These are phyloP conservation scores for Pardosa pseudoannulata DNA, from an alignment of 2,888 invertebrate genomes.

Conservation along the genomic window DNA sequence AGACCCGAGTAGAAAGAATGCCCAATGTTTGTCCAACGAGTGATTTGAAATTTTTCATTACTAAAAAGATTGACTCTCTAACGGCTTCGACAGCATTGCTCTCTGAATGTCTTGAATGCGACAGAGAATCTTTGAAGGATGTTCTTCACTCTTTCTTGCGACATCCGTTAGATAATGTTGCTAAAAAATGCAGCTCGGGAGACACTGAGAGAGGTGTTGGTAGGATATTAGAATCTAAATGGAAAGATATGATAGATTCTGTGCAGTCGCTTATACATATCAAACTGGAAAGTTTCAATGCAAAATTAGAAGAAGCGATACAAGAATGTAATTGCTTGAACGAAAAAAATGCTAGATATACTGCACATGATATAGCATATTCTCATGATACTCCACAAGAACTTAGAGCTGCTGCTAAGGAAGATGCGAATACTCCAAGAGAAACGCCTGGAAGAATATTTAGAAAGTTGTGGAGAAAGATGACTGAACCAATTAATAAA, in stretches of 20 bases:
- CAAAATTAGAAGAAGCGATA: conserved; percentile 27
- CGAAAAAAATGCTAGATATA: conserved; percentile 9
- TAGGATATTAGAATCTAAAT: conserved; percentile 51
- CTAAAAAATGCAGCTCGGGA: conserved; percentile 42
- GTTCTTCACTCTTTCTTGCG: conserved; percentile 43
- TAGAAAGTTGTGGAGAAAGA: conserved; percentile 69
- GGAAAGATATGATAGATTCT: conserved; percentile 44
- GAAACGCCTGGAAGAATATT: conserved; percentile 69
- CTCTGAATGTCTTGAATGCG: conserved; percentile 64
- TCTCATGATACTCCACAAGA: conserved; percentile 55
- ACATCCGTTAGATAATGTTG: conserved; percentile 56
- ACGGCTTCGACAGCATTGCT: conserved; percentile 50
- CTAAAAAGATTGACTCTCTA: conserved; percentile 57
- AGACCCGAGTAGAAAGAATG: conserved; percentile 52
- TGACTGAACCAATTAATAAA: conserved; percentile 70
- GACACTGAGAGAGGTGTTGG: conserved; percentile 44
- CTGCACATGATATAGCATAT: conserved; percentile 54
- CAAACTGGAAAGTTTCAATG: conserved; percentile 42
- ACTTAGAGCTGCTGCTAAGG: conserved; percentile 30
- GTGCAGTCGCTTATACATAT: conserved; percentile 42
- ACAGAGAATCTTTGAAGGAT: conserved; percentile 56
- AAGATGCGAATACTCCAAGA: conserved; percentile 25
- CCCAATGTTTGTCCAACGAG: conserved; percentile 42
- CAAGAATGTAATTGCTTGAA: conserved; percentile 32
- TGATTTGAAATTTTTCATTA: conserved; percentile 63